Evolutionary conservation across 1,140 invertebrate genomes (phyloP).

Genomic region (Drosophila serrata): DNA sequence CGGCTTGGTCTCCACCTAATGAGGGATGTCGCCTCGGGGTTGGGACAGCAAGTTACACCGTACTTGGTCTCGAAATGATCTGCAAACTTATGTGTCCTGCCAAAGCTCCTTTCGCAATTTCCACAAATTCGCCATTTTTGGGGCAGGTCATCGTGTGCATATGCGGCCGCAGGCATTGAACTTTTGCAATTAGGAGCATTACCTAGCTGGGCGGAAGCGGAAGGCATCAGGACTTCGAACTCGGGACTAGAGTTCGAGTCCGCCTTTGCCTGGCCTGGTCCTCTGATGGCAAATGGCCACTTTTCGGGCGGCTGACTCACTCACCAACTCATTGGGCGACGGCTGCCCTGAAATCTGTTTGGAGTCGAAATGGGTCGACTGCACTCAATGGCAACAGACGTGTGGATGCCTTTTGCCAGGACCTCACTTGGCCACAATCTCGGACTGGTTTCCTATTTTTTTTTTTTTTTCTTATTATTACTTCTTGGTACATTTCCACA

Average conservation of each 20-base stretch:
- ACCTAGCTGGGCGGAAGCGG: slow-evolving; percentile 62
- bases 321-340: slow-evolving; percentile 14
- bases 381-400: slow-evolving; percentile 68
- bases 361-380: slow-evolving; percentile 64
- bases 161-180: slow-evolving; percentile 63
- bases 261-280: slow-evolving; percentile 6
- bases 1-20: slow-evolving; percentile 42
- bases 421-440: slow-evolving; percentile 7
- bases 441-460: too few species aligned
- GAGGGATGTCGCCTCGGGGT: slow-evolving; percentile 39
- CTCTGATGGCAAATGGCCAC: slow-evolving; percentile 27
- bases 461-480: slow-evolving; percentile 35
- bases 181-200: slow-evolving; percentile 76
- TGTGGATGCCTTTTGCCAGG: slow-evolving; percentile 32
- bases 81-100: slow-evolving; percentile 37
- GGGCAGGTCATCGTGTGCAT: slow-evolving; percentile 39
- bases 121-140: slow-evolving; percentile 14
- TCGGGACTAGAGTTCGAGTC: slow-evolving; percentile 6
- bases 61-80: slow-evolving; percentile 50
- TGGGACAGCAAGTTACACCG: slow-evolving; percentile 45
- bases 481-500: slow-evolving; percentile 35
- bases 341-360: slow-evolving; percentile 53
- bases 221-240: slow-evolving; percentile 49
- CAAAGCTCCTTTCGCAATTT: slow-evolving; percentile 22
- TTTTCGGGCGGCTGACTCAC: slow-evolving; percentile 10